These are phyloP conservation scores for Acleris literana DNA, from an alignment of 2,888 invertebrate species.

Conservation along the genomic window DNA sequence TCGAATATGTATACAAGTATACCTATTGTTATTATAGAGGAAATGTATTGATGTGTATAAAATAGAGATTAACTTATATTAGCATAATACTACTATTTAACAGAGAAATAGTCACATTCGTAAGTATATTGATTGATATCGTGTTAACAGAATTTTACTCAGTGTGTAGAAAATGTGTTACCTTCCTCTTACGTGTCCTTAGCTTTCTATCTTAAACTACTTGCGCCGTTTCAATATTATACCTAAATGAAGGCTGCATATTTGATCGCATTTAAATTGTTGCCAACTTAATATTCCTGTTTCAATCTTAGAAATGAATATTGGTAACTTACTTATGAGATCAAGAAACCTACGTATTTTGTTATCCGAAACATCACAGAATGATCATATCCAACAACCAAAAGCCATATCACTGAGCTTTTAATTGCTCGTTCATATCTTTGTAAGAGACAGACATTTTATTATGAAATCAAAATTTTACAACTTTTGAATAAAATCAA, in stretches of 20 bases:
- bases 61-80: constrained; percentile 50
- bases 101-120: constrained; percentile 37
- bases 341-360: not conserved
- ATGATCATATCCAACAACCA: constrained; percentile 55
- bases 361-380: constrained; percentile 5
- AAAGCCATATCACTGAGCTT: constrained; percentile 62
- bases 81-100: constrained; percentile 53
- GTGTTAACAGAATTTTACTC: constrained; percentile 27
- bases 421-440: constrained; percentile 30
- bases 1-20: constrained; percentile 70
- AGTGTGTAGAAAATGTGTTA: constrained; percentile 34
- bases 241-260: not conserved
- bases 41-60: constrained; percentile 61
- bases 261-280: not conserved
- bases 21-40: constrained; percentile 52
- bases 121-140: constrained; percentile 20
- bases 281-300: not conserved
- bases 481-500: constrained; percentile 46
- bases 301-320: not conserved
- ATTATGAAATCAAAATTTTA: constrained; percentile 42
- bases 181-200: constrained; percentile 30
- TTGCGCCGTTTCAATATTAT: not conserved
- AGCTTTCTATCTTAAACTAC: constrained; percentile 14
- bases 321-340: not conserved
- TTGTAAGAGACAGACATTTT: constrained; percentile 31